phyloP scores from a whole-genome alignment of 2,797 vertebrate species.

The Enteromius thamalakanensis region DNA sequence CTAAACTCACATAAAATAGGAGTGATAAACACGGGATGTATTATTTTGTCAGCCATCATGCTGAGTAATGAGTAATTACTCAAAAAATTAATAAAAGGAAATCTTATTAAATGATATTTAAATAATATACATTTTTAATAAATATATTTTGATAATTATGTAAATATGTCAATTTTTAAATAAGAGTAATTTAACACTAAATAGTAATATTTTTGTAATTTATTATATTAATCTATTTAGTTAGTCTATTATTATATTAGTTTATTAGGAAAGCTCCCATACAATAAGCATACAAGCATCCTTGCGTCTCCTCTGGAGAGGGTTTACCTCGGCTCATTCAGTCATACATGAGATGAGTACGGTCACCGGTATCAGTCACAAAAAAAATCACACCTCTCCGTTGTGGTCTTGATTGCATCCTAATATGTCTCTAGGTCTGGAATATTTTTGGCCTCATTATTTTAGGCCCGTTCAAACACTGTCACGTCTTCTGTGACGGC shows the following conservation, averaged over 20 bases:
- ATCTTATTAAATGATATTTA: not conserved
- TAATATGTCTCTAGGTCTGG: conserved; percentile 54
- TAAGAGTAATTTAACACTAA: not conserved
- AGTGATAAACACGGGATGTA: not conserved
- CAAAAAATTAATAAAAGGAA: not conserved
- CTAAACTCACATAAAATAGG: conserved; percentile 3
- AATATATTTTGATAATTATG: not conserved
- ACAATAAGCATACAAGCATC: conserved; percentile 1
- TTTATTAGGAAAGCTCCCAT: conserved; percentile 1
- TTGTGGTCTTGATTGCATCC: conserved; percentile 63
- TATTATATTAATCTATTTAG: not conserved
- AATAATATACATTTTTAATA: not conserved
- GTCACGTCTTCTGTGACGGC: conserved; percentile 50
- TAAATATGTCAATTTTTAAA: not conserved
- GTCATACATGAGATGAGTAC: conserved; percentile 57
- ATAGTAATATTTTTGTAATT: not conserved
- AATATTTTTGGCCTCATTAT: conserved; percentile 57
- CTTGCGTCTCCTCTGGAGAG: not conserved
- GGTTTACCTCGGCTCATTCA: conserved; percentile 51
- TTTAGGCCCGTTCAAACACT: conserved; percentile 55
- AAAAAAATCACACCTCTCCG: conserved; percentile 48
- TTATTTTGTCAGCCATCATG: not conserved
- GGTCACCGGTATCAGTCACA: conserved; percentile 61
- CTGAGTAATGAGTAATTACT: not conserved
- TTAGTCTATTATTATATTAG: no score